Base-by-base conservation (phyloP, 2,888 invertebrate species). In the Dryobota labecula region DNA sequence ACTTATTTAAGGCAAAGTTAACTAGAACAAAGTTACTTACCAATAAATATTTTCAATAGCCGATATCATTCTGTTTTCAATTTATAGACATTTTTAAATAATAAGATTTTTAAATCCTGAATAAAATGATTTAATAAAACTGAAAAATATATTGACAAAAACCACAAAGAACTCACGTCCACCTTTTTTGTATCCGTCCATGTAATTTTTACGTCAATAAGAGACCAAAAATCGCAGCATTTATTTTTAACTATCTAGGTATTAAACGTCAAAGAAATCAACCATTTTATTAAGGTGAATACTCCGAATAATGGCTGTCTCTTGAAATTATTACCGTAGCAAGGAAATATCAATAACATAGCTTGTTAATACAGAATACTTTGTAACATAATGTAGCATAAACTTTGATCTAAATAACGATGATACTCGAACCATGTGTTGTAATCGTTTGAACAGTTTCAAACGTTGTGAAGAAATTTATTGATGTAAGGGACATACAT, bases 321-420 rank as follows among this genome's bases (percentile, higher is more conserved):
- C 36, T 65, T 49, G 30, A 56, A 56, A 66, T 56, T 41, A 54
- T 51, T 38, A 49, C n/a, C n/a, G 30, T 43, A 61, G 45, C 24
- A 13, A 41, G 38, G 18, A 53, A 36, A 30, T 63, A 80, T 75
- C 80, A 75, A 77, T 68, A 77, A 57, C 30, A 56, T 24, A 7
- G 41, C 30, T 68, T 58, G 63, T 56, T 74, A 47, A 47, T 62
- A 53, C 27, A 30, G 24, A 33, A 54, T 63, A 78, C 71, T 43
- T 71, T 66, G 77, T 78, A 64, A 1, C 41, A 78, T 74, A 73
- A 64, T 54, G 72, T 36, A 54, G 15, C n/a, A 45, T 70, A 70
- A 70, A 85, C 68, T 67, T 76, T 81, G 85, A 83, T 85, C 71
- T 63, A 38, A 66, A 76, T 80, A 67, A 74, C 62, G 81, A 72